phyloP scores from a whole-genome alignment of 2,797 vertebrate genomes.

The Ptychadena robeensis region DNA sequence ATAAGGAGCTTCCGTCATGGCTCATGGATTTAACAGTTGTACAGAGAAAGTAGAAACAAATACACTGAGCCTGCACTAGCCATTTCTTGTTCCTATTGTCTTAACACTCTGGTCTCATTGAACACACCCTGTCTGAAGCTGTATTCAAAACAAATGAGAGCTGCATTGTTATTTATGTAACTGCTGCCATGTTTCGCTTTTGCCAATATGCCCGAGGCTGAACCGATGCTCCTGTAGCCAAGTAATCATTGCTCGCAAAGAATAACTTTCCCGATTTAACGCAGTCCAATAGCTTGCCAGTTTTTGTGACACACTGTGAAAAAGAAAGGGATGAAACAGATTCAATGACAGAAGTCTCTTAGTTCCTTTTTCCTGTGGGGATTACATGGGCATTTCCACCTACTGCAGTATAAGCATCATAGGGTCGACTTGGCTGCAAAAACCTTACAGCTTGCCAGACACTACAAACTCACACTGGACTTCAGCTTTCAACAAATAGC shows the following conservation, averaged over 20 bases:
- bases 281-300: conserved; percentile 33
- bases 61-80: conserved; percentile 18
- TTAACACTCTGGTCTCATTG: conserved; percentile 4
- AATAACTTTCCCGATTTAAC: conserved; percentile 31
- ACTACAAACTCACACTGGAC: conserved; percentile 17
- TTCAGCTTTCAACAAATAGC: conserved; percentile 34
- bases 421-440: conserved; percentile 32
- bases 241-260: conserved; percentile 18
- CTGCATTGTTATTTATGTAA: conserved; percentile 33
- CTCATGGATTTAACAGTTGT: background rate
- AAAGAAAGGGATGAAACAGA: conserved; percentile 30
- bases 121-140: conserved; percentile 54
- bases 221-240: conserved; percentile 35
- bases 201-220: conserved; percentile 50
- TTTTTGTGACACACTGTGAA: conserved; percentile 46
- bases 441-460: conserved; percentile 31
- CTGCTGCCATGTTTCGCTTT: conserved; percentile 43
- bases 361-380: conserved; percentile 49
- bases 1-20: background rate
- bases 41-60: conserved; percentile 14
- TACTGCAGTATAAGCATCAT: conserved; percentile 40
- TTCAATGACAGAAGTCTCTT: conserved; percentile 32
- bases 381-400: conserved; percentile 54
- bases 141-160: conserved; percentile 39
- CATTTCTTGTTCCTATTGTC: conserved; percentile 43